A percentile compares a stretch with the other conserved stretches of the same genome.
Evolutionary conservation across 2,797 vertebrate species (phyloP).

Genomic region (Chanos chanos): DNA sequence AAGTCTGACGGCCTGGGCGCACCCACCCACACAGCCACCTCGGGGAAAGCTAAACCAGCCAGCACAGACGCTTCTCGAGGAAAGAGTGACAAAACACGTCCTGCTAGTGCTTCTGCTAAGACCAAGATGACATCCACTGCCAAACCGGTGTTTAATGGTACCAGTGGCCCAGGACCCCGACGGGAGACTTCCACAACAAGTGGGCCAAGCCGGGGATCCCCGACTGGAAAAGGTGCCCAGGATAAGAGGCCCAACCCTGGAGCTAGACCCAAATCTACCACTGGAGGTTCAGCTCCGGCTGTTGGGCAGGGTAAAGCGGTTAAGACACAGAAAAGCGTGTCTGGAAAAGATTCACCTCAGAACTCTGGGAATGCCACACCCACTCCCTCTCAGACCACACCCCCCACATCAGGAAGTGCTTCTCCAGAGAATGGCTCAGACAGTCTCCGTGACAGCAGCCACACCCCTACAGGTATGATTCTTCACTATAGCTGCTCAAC

Average conservation of each 20-base stretch:
- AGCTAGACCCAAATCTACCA: slow-evolving; percentile 81
- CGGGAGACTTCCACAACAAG: slow-evolving; percentile 64
- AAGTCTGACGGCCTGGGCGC: slow-evolving; percentile 92
- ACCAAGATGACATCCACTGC: slow-evolving; percentile 65
- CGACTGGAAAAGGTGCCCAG: slow-evolving; percentile 56
- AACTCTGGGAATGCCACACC: slow-evolving; percentile 57
- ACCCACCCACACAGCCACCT: slow-evolving; percentile 67
- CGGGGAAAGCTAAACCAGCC: slow-evolving; percentile 71
- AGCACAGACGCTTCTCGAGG: slow-evolving; percentile 75
- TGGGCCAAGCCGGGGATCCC: slow-evolving; percentile 67
- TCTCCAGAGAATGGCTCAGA: slow-evolving; percentile 69
- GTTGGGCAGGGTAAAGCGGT: slow-evolving; percentile 59
- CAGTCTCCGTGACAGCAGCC: slow-evolving; percentile 60
- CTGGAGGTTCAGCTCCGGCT: slow-evolving; percentile 59
- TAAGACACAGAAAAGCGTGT: slow-evolving; percentile 72
- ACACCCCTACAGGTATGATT: slow-evolving; percentile 59
- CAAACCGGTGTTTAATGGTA: slow-evolving; percentile 74
- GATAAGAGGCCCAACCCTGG: slow-evolving; percentile 76
- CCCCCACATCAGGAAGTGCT: slow-evolving; percentile 62
- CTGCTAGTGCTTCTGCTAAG: slow-evolving; percentile 68
- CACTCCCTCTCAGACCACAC: slow-evolving; percentile 52
- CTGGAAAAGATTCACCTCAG: slow-evolving; percentile 65
- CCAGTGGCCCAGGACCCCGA: slow-evolving; percentile 58
- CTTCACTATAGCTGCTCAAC: neutral
- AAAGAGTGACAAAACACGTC: slow-evolving; percentile 76